Base-by-base conservation (phyloP, 1,140 invertebrate genomes). In the Panagrolaimus sp. region DNA sequence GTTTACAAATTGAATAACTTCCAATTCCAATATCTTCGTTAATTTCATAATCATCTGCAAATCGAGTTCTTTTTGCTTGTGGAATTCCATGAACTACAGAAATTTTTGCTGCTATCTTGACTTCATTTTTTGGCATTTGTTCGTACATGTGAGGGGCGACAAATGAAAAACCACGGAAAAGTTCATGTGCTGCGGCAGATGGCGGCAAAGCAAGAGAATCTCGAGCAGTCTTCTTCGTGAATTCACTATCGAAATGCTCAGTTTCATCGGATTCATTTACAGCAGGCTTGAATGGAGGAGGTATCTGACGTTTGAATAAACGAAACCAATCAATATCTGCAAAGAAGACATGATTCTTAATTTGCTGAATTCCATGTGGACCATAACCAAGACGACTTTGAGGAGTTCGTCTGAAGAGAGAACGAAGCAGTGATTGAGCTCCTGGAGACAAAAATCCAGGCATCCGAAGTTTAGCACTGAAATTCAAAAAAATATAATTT, bases 81-180 rank as follows among this genome's bases (percentile, higher is more conserved):
- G 68, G 65, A 55, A 83, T 67, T 77, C 78, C 76, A 24, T 24
- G 26, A 14, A 52, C 48, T 9, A n/a, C 48, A 52, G n/a, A n/a
- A 8, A 43, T 24, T 17, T 70, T 70, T 15, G 43, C 46, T 9
- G 44, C 43, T 12, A n/a, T 32, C 15, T 38, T 44, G 7, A 6
- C 38, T 17, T 52, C 68, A 67, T n/a, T n/a, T n/a, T 58, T 43
- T 9, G 28, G n/a, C 24, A 78, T 71, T 46, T 84, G 84, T 67
- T 83, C 79, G 44, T 86, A 86, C 64, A 96, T 85, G 80, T 90
- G 90, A 0, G 94, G 93, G 0, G 96, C 94, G 68, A 98, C 90
- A 84, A 97, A 99, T 87, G 93, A 96, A 82, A 98, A 98, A 10
- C 94, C 94, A 69, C 94, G 89, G 84, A 99, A 99, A 43, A 98